Percentiles rank a stretch among this genome's conserved stretches.
These are phyloP conservation scores for Drosophila mayaguana DNA, from an alignment of 2,888 invertebrate species.

Conservation along the genomic window DNA sequence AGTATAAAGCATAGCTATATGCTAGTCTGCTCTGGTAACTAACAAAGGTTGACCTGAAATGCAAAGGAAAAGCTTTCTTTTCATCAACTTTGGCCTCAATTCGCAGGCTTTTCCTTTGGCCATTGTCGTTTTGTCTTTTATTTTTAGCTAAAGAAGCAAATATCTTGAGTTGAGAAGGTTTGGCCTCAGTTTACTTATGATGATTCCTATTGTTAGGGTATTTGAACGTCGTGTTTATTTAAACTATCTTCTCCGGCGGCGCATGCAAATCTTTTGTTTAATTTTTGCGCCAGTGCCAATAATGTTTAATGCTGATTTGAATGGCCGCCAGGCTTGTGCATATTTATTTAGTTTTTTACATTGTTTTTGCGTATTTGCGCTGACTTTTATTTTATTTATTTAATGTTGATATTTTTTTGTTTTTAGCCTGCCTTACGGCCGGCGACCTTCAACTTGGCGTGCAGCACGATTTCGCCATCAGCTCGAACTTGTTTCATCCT, in stretches of 20 bases:
- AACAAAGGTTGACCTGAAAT: conserved; percentile 1
- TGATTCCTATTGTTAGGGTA: conserved; percentile 20
- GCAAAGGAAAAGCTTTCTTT: not conserved
- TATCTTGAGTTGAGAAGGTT: not conserved
- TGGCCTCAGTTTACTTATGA: not conserved
- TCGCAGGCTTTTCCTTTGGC: not conserved
- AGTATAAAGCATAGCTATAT: not conserved
- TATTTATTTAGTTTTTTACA: conserved; percentile 57
- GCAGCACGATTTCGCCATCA: conserved; percentile 61
- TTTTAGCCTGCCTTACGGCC: conserved; percentile 19
- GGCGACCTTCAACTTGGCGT: conserved; percentile 59
- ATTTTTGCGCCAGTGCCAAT: conserved; percentile 28
- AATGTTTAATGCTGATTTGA: conserved; percentile 52
- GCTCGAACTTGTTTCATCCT: conserved; percentile 26
- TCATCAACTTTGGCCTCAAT: conserved; percentile 9
- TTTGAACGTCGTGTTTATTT: not conserved
- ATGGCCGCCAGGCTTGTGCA: conserved; percentile 41
- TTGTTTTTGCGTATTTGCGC: conserved; percentile 26
- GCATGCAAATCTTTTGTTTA: conserved; percentile 20
- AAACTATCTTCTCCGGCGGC: conserved; percentile 1
- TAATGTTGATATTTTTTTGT: not conserved
- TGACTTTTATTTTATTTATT: conserved; percentile 11
- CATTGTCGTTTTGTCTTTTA: not conserved
- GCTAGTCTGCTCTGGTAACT: conserved; percentile 2
- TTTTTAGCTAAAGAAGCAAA: not conserved